Conservation (phyloP, 2,888 invertebrate genomes). For the Dusona sp. region DNA sequence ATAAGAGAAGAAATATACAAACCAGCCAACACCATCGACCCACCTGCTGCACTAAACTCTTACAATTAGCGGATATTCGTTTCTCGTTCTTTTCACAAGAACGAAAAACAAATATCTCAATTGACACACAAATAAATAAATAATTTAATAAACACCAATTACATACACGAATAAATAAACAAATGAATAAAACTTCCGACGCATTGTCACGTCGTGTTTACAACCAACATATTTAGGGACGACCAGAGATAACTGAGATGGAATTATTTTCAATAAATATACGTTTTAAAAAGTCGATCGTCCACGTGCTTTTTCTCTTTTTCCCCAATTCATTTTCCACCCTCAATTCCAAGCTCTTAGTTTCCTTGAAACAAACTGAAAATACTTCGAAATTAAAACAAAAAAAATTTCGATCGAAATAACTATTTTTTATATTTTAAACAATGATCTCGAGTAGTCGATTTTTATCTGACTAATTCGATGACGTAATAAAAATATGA, state of each 20-base stretch:
- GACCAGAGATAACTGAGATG: slow-evolving; percentile 67
- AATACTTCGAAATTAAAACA: too few relatives aligned
- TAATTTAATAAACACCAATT: slow-evolving; percentile 1
- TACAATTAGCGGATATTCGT: not conserved
- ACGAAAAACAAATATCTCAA: slow-evolving; percentile 15
- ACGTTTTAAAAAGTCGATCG: slow-evolving; percentile 65
- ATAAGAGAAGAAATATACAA: slow-evolving; percentile 32
- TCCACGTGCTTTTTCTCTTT: not conserved
- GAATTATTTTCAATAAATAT: slow-evolving; percentile 75
- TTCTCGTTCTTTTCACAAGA: not conserved
- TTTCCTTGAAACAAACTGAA: not conserved
- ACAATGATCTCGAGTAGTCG: too few relatives aligned
- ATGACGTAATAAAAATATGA: too few relatives aligned
- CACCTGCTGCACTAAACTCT: slow-evolving; percentile 17
- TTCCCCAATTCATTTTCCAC: not conserved
- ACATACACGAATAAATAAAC: slow-evolving; percentile 33
- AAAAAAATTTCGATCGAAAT: too few relatives aligned
- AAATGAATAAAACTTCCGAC: slow-evolving; percentile 60
- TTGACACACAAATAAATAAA: slow-evolving; percentile 34
- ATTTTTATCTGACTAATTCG: too few relatives aligned
- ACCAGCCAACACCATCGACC: slow-evolving; percentile 39
- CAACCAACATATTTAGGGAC: slow-evolving; percentile 68
- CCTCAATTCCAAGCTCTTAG: not conserved
- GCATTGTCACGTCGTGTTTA: slow-evolving; percentile 65
- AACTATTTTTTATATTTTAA: too few relatives aligned